Conservation (phyloP, 2,113 vertebrate genomes). For the Pseudois nayaur region DNA sequence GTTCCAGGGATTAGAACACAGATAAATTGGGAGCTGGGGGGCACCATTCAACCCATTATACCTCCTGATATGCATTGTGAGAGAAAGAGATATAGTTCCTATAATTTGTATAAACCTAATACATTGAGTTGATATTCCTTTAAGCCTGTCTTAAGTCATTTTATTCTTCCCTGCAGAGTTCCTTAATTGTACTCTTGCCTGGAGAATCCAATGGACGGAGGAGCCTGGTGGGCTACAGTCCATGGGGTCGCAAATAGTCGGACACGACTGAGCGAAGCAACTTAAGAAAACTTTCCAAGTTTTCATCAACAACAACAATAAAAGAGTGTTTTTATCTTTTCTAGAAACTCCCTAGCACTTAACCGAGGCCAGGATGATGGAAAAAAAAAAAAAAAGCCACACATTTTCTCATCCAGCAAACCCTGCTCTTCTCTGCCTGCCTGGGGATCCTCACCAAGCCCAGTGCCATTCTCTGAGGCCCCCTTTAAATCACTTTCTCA, state of each 20-base stretch:
- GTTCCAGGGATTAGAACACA: not conserved
- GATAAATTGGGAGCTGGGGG: not conserved
- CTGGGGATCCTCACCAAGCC: not conserved
- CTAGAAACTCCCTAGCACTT: not conserved
- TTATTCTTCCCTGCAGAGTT: not conserved
- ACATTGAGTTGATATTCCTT: not conserved
- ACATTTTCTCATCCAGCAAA: not conserved
- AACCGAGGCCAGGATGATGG: not conserved
- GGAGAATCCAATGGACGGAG: too few relatives aligned
- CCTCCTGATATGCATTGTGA: not conserved
- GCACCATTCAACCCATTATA: not conserved
- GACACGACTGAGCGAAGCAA: not conserved
- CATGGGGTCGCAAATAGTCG: rapidly evolving
- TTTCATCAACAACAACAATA: not conserved
- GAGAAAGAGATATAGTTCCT: not conserved
- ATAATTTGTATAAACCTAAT: not conserved
- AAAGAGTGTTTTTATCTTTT: not conserved
- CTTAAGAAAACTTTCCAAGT: not conserved
- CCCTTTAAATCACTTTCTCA: not conserved
- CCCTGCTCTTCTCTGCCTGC: not conserved
- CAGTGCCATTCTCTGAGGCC: not conserved
- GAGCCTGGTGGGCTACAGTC: not conserved
- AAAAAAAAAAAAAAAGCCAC: not conserved
- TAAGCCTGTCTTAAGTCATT: not conserved
- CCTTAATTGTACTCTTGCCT: not conserved